A percentile compares a stretch with the other conserved stretches of the same genome.
Conservation (phyloP, 2,888 invertebrate species). For the Petrophora chlorosata region DNA sequence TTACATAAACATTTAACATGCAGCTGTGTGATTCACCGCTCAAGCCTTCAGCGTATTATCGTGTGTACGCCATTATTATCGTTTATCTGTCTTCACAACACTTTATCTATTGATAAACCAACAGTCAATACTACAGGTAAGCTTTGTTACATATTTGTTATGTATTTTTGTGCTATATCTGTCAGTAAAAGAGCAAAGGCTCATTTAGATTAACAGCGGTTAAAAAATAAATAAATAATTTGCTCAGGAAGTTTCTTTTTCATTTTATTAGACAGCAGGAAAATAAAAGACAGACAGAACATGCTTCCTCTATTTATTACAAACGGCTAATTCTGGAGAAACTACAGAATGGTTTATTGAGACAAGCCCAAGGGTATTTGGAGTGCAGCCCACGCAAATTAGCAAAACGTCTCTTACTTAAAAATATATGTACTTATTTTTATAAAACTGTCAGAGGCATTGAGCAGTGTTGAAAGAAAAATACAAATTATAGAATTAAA, state of each 20-base stretch:
- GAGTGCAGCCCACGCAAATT: neutral
- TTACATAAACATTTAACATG: constrained; percentile 3
- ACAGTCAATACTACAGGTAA: constrained; percentile 8
- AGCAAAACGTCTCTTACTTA: neutral
- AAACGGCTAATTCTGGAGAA: constrained; percentile 3
- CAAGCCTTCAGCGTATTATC: neutral
- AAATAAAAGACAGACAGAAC: constrained; percentile 9
- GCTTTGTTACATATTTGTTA: constrained; percentile 1
- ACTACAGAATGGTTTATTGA: neutral
- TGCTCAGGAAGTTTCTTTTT: no score
- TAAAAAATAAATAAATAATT: no score
- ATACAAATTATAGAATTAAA: no score
- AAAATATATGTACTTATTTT: neutral
- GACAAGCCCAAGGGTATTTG: neutral
- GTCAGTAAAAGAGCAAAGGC: no score
- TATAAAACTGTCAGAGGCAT: no score
- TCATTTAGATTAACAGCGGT: no score
- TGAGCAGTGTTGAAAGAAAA: no score
- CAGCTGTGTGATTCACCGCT: constrained; percentile 21
- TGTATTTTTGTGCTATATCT: neutral
- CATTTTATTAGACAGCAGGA: constrained; percentile 7
- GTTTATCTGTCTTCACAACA: constrained; percentile 5
- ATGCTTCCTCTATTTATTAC: constrained; percentile 6
- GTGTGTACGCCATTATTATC: constrained; percentile 3
- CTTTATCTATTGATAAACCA: constrained; percentile 17